phyloP scores from a whole-genome alignment of 2,888 invertebrate species.

The Taenaris catops region DNA sequence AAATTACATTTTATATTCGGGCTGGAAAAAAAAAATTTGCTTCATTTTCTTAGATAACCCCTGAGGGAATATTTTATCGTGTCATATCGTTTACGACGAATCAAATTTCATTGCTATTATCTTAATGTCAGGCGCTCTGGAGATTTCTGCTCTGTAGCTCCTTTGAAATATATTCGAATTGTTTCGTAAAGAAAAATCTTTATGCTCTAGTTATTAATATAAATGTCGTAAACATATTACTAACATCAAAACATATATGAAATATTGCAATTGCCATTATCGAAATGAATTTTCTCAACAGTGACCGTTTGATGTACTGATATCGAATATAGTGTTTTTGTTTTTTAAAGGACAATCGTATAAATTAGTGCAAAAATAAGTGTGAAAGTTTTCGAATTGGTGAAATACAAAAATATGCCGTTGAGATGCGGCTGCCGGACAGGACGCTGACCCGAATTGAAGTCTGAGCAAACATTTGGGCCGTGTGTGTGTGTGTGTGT shows the following conservation, averaged over 20 bases:
- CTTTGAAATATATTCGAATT: neutral
- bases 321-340: no score
- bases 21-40: no score
- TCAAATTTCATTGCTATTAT: slow-evolving; percentile 10
- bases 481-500: slow-evolving; percentile 33
- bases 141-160: slow-evolving; percentile 1
- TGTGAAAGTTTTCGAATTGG: slow-evolving; percentile 19
- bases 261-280: slow-evolving; percentile 42
- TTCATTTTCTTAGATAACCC: slow-evolving; percentile 7
- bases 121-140: slow-evolving; percentile 14
- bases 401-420: slow-evolving; percentile 51
- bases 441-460: slow-evolving; percentile 64
- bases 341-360: no score
- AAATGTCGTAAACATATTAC: neutral
- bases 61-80: slow-evolving; percentile 9
- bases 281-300: slow-evolving; percentile 15
- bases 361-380: neutral
- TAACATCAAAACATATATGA: slow-evolving; percentile 21
- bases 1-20: no score
- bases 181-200: slow-evolving; percentile 4
- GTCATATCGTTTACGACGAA: slow-evolving; percentile 9
- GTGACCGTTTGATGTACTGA: no score
- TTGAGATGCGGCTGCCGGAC: slow-evolving; percentile 58
- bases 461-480: slow-evolving; percentile 40
- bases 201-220: slow-evolving; percentile 3